A percentile compares a stretch with the other conserved stretches of the same genome.
Conservation (phyloP, 2,888 invertebrate species). For the Dryococelus australis region DNA sequence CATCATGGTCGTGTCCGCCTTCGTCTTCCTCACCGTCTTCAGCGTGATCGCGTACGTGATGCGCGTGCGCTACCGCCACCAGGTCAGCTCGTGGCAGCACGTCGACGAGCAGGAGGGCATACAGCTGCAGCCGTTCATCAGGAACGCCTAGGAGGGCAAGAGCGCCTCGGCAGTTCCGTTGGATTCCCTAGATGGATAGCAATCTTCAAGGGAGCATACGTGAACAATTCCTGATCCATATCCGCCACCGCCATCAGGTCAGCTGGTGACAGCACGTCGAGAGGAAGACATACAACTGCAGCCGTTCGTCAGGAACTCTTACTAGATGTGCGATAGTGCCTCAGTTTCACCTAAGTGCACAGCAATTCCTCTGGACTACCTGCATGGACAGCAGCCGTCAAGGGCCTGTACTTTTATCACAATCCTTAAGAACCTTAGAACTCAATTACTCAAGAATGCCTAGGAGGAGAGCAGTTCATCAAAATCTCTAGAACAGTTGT, state of each 20-base stretch:
- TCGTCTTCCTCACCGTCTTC: conserved; percentile 24
- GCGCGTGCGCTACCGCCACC: not conserved
- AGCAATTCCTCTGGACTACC: not conserved
- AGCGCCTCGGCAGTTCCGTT: too few relatives aligned
- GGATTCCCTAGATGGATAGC: too few relatives aligned
- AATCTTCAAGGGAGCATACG: too few relatives aligned
- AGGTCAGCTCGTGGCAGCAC: not conserved
- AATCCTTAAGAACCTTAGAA: too few relatives aligned
- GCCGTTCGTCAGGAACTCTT: not conserved
- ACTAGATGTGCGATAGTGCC: not conserved
- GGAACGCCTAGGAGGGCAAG: not conserved
- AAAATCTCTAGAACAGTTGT: too few relatives aligned
- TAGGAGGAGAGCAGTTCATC: too few relatives aligned
- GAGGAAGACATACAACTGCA: not conserved
- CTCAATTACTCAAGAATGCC: too few relatives aligned
- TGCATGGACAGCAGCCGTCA: too few relatives aligned
- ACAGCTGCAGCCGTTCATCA: conserved; percentile 9
- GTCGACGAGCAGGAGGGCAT: not conserved
- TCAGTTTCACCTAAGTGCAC: not conserved
- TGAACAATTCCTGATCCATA: not conserved
- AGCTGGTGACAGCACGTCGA: not conserved
- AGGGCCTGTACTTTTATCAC: too few relatives aligned
- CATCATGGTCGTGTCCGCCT: conserved; percentile 5
- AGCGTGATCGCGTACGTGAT: conserved; percentile 23
- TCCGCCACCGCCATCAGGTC: not conserved